A percentile compares a stretch with the other conserved stretches of the same genome.
phyloP scores from a whole-genome alignment of 2,888 invertebrate species.

The Limnephilus lunatus region DNA sequence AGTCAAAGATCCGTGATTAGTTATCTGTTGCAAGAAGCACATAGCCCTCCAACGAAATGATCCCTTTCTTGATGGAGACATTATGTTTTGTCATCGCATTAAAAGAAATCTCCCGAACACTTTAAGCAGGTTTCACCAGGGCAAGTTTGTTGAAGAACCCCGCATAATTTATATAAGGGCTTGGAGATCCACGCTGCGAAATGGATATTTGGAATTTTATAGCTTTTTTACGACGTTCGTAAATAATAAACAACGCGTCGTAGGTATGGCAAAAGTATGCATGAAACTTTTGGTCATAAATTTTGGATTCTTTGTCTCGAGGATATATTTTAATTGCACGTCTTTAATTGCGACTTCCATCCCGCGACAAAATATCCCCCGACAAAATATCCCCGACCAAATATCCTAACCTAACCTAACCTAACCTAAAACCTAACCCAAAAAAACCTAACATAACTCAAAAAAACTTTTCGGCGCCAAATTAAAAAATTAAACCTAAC shows the following conservation, averaged over 20 bases:
- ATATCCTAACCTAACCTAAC: background rate
- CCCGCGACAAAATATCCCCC: too few species aligned
- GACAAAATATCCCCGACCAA: too few species aligned
- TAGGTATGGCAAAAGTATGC: background rate
- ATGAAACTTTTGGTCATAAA: background rate
- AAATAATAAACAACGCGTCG: constrained; percentile 36
- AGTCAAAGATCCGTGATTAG: background rate
- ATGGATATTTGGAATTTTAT: constrained; percentile 37
- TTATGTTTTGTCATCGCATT: constrained; percentile 22
- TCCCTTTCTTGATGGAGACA: constrained; percentile 13
- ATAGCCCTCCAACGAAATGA: background rate
- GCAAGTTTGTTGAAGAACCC: constrained; percentile 2
- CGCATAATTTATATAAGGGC: constrained; percentile 34
- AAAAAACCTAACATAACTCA: too few species aligned
- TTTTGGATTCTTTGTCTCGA: background rate
- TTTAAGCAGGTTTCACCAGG: constrained; percentile 11
- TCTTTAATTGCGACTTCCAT: too few species aligned
- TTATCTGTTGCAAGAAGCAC: background rate
- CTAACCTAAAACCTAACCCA: too few species aligned
- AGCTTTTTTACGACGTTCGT: constrained; percentile 38
- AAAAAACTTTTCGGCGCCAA: too few species aligned
- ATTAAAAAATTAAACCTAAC: too few species aligned
- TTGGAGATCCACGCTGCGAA: constrained; percentile 21
- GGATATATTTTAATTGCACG: background rate
- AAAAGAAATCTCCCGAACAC: background rate